Conservation (phyloP, 2,888 invertebrate species). For the Epinotia demarniana region DNA sequence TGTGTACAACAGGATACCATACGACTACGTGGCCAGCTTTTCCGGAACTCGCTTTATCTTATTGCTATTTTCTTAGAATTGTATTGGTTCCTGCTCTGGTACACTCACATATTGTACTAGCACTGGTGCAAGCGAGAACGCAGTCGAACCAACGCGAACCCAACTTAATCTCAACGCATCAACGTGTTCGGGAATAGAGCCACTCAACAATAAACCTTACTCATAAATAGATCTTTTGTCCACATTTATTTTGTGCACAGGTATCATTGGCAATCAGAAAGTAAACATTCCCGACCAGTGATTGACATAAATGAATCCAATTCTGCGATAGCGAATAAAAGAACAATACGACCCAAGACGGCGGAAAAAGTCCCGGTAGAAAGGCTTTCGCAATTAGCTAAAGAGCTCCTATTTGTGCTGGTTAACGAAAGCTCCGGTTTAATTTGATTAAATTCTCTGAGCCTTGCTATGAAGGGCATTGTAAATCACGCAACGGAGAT, state of each 20-base stretch:
- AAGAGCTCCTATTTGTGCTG: constrained; percentile 48
- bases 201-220: not conserved
- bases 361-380: constrained; percentile 27
- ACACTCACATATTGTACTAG: too few species aligned
- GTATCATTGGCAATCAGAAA: not conserved
- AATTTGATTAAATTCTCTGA: constrained; percentile 28
- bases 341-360: constrained; percentile 23
- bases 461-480: not conserved
- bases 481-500: not conserved
- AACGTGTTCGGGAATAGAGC: not conserved
- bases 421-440: constrained; percentile 26
- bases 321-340: constrained; percentile 24
- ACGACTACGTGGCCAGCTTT: too few species aligned
- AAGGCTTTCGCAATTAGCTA: constrained; percentile 48
- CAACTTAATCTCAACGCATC: not conserved
- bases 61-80: too few species aligned
- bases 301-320: constrained; percentile 21
- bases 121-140: too few species aligned
- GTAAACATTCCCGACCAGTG: constrained; percentile 19
- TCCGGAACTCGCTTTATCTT: too few species aligned
- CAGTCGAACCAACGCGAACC: not conserved
- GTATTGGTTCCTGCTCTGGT: too few species aligned
- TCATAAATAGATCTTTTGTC: not conserved
- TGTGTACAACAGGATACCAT: too few species aligned
- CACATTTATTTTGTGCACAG: constrained; percentile 1